These are phyloP conservation scores for Choristoneura rosaceana DNA, from an alignment of 2,888 invertebrate genomes.

Conservation along the genomic window DNA sequence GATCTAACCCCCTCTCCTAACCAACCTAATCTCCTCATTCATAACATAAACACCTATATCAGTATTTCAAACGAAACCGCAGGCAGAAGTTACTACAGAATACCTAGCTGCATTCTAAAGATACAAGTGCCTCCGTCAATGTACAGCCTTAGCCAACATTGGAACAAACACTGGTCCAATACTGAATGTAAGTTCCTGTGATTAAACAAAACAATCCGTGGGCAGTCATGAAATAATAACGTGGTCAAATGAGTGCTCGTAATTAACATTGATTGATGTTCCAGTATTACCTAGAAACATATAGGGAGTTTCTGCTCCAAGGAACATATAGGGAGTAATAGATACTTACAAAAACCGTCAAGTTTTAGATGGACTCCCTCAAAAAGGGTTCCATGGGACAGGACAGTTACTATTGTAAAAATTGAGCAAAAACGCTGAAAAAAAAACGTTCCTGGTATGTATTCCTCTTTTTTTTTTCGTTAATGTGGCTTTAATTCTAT, in stretches of 20 bases:
- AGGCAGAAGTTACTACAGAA: neutral
- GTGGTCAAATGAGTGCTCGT: conserved; percentile 37
- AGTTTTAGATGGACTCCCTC: too few species aligned
- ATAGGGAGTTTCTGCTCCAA: conserved; percentile 15
- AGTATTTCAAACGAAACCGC: too few species aligned
- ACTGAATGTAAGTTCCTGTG: conserved; percentile 35
- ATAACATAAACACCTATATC: too few species aligned
- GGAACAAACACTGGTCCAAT: conserved; percentile 22
- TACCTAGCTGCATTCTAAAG: neutral
- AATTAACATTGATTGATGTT: conserved; percentile 38
- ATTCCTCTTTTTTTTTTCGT: too few species aligned
- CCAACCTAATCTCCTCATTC: too few species aligned
- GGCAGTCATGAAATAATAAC: conserved; percentile 40
- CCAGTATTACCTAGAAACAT: conserved; percentile 27
- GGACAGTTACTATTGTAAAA: too few species aligned
- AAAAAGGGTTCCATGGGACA: too few species aligned
- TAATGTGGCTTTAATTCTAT: too few species aligned
- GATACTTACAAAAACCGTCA: neutral
- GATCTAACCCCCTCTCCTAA: too few species aligned
- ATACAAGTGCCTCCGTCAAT: neutral
- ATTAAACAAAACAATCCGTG: conserved; percentile 42
- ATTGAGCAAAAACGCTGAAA: too few species aligned
- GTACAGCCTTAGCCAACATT: conserved; percentile 16
- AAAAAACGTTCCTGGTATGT: too few species aligned
- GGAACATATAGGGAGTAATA: neutral